phyloP scores from a whole-genome alignment of 2,113 vertebrate genomes.

The Archilochus colubris region DNA sequence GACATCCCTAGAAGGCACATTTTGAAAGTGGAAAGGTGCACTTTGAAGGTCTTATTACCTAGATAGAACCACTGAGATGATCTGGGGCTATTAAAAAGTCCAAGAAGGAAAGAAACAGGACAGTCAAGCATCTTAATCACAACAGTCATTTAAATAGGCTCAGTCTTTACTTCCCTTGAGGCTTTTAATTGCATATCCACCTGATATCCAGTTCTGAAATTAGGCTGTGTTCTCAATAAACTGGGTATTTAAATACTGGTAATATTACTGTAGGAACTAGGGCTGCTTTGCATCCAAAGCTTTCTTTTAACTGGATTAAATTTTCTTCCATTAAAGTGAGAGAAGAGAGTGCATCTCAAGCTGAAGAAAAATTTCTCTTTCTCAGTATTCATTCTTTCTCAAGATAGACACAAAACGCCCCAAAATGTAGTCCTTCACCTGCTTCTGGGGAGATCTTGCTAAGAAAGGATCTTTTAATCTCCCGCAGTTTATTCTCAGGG shows the following conservation, averaged over 20 bases:
- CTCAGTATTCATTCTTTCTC: background rate
- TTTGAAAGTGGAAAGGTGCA: background rate
- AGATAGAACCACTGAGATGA: background rate
- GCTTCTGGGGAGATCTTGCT: background rate
- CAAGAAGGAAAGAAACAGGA: constrained; percentile 5
- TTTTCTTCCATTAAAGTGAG: background rate
- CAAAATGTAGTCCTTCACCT: background rate
- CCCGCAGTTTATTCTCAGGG: background rate
- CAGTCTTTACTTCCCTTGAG: background rate
- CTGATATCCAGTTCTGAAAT: constrained; percentile 17
- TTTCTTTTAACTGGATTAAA: background rate
- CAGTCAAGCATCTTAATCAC: constrained; percentile 21
- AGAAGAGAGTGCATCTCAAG: background rate
- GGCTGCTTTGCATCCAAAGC: background rate
- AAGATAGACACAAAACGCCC: background rate
- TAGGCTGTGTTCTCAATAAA: constrained; percentile 39
- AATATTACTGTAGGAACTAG: background rate
- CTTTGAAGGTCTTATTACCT: background rate
- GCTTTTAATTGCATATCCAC: background rate
- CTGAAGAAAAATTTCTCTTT: background rate
- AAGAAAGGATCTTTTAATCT: background rate
- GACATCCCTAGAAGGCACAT: background rate
- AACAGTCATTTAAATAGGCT: background rate
- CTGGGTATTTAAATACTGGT: background rate
- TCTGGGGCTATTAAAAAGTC: background rate